Base-by-base conservation (phyloP, 2,888 invertebrate genomes). In the Drosophila pullipes region DNA sequence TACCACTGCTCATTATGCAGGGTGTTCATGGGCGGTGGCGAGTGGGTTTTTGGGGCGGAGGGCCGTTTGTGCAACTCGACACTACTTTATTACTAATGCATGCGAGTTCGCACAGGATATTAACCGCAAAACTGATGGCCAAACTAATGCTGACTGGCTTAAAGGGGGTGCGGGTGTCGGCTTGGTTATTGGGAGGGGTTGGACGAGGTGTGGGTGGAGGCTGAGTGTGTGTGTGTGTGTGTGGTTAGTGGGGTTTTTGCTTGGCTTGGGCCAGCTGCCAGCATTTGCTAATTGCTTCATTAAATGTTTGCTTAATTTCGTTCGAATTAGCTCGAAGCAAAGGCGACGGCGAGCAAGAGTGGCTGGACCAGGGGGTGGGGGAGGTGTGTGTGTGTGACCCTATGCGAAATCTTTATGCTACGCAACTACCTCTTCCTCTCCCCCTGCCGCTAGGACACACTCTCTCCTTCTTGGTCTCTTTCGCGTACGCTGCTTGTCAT, bases 261-360 rank as follows among this genome's bases (percentile, higher is more conserved):
- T 50, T 41, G 47, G 60, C 63, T 64, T 59, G 58, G 62, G 73
- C 69, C 78, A 76, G 76, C 78, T 78, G 78, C 70, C 78, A 76
- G 74, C 76, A 81, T 85, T 88, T 83, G 89, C 86, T 88, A 90
- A 87, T 87, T 87, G 86, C 86, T 87, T 87, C 86, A 90, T 87
- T 87, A 88, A 90, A 90, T 88, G 87, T 85, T 90, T 87, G 87
- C 87, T 83, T 87, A 88, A 87, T 87, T 87, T 88, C 86, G 70
- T 88, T 85, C 89, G 77, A 88, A 90, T 87, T 87, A 88, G 89
- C 87, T 83, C 69, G 58, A 73, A 49, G 70, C 68, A 68, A 71
- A 70, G 64, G 60, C 71, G 69, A 25, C 52, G 61, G 50, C 52
- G 57, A 33, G 58, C 41, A 59, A 39, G 47, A 69, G 28, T 61